Conservation (phyloP, 2,113 vertebrate genomes). For the Riparia riparia region DNA sequence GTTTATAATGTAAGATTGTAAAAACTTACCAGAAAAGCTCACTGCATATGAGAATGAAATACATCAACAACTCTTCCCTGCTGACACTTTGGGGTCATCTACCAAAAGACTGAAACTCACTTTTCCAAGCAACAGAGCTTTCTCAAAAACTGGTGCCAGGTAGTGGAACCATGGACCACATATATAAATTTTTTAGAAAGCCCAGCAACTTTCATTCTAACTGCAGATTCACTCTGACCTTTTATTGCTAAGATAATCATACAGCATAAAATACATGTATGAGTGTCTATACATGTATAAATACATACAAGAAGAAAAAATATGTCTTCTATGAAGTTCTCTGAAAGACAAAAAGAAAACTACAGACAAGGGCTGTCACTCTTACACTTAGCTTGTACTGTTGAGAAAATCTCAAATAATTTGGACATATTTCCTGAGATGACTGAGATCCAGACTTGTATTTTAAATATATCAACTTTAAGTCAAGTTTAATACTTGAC, state of each 20-base stretch:
- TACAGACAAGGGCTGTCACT: not conserved
- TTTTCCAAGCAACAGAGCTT: not conserved
- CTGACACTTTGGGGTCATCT: not conserved
- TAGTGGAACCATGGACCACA: not conserved
- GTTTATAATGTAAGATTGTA: not conserved
- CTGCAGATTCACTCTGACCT: not conserved
- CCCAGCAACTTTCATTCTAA: not conserved
- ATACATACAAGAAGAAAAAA: not conserved
- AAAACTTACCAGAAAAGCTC: not conserved
- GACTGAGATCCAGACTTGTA: not conserved
- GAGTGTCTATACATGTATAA: not conserved
- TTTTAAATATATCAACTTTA: not conserved
- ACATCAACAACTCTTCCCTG: not conserved
- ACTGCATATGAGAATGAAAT: not conserved
- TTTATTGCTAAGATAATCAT: not conserved
- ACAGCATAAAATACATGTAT: rapidly evolving
- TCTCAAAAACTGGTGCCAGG: not conserved
- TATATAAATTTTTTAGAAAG: not conserved
- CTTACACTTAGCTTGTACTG: not conserved
- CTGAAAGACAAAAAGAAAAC: not conserved
- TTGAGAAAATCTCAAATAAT: not conserved
- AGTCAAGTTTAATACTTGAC: not conserved
- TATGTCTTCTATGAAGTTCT: not conserved
- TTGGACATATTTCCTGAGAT: not conserved
- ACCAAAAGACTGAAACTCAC: not conserved